Base-by-base conservation (phyloP, 2,797 vertebrate genomes). In the Fratercula arctica region DNA sequence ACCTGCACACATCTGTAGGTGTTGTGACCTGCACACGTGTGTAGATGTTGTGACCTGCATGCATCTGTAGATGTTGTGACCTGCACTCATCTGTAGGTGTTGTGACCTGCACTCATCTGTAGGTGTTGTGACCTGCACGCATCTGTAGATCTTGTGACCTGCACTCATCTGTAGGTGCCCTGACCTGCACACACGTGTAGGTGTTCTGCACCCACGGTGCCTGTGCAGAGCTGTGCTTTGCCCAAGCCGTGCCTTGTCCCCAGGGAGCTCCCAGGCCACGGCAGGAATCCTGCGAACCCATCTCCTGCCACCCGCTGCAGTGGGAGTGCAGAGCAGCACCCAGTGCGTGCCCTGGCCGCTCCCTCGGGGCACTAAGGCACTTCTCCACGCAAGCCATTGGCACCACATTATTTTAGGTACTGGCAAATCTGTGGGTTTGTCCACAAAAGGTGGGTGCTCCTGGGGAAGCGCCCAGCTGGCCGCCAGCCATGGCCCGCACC, bases 241-340 rank as follows among this genome's bases (percentile, higher is more conserved):
- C 48, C 48, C 28, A 33, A 39, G 75, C 23, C 0, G 0, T 20
- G 5, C 63, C 60, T 33, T 11, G 11, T 56, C n/a, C 61, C 56
- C 66, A 26, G 41, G 19, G 19, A 4, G 51, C 51, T 51, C 26
- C 43, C 39, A n/a, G 46, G 51, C 26, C 46, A 10, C 1, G 1
- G 2, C 23, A 29, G 59, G 11, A 39, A 20, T 18, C n/a, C 50
- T 18, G 7, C 1, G 3, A 39, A 12, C 45, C 31, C 4, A 0
- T 20, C 33, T 46, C 31, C 21, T 41, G n/a, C n/a, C 59, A 12
- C 4, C 29, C 0, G 0, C 69, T 26, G 35, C 5, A 5, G 1
- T 1, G 1, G 56, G 43, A 31, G 51, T 0, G 28, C 56, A 46
- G 48, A 48, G 60, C 66, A 39, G 53, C 31, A 6, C 39, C 50